Evolutionary conservation across 2,113 vertebrate species (phyloP).

Genomic region (Galemys pyrenaicus): DNA sequence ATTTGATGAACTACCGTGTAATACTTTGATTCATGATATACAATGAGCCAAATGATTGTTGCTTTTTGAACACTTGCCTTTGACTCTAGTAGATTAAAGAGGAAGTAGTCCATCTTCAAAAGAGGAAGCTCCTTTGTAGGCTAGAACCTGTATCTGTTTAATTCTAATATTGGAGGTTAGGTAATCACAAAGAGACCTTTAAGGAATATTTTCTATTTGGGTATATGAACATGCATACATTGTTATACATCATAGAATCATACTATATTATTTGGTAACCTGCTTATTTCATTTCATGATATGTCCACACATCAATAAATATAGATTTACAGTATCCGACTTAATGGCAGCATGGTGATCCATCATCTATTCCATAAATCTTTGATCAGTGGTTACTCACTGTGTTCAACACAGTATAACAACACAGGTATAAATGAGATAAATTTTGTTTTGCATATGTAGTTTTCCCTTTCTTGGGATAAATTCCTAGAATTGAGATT

Average conservation of each 20-base stretch:
- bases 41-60: not conserved
- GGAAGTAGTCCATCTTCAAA: not conserved
- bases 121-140: not conserved
- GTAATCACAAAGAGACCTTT: not conserved
- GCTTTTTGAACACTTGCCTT: not conserved
- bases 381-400: not conserved
- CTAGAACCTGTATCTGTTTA: not conserved
- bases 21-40: constrained; percentile 14
- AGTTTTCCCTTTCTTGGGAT: not conserved
- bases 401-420: not conserved
- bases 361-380: not conserved
- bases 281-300: constrained; percentile 22
- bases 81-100: not conserved
- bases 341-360: not conserved
- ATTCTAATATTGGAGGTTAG: not conserved
- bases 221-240: not conserved
- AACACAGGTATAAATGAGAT: not conserved
- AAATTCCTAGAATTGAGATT: not conserved
- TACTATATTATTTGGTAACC: not conserved
- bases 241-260: not conserved
- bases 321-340: not conserved
- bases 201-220: not conserved
- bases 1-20: not conserved
- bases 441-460: not conserved
- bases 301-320: not conserved